Evolutionary conservation across 1,140 invertebrate genomes (phyloP), one percentile per base, ranked within the genome.

Genomic region (Belonocnema kinseyi): DNA sequence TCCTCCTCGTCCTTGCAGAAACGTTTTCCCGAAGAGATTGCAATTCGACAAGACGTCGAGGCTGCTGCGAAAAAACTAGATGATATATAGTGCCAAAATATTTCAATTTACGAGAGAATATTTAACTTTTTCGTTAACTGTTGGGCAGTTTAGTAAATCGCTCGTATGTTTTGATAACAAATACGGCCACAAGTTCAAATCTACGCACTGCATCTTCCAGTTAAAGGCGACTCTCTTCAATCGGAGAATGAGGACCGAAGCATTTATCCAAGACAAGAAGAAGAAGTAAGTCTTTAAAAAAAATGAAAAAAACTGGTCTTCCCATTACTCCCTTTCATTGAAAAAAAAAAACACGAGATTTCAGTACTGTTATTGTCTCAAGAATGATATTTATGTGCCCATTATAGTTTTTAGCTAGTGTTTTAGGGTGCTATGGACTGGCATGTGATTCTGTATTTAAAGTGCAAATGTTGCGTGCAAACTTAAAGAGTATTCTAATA

Each of bases 371-470:
- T 66, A 56, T 56, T 56, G 40, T 66, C 61, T 40, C 21, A 66
- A 21, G 61, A 66, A 66, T 66, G 46, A 66, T 66, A 66, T 66
- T 66, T 66, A 66, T 66, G 61, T 66, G 61, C 61, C 61, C 61
- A 66, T 40, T 66, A 7, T 40, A 40, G 61, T 72, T 72, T 72
- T 77, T 56, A 72, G 70, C 26, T 77, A 71, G 74, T 76, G 16
- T 76, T 77, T 83, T 66, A 81, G 82, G 82, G 84, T 87, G 86
- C 84, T 86, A 88, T 86, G 84, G 83, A 88, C 83, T 90, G 84
- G 85, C 78, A 90, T 90, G 88, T 91, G 88, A 91, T 90, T 88
- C 81, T 89, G 87, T 90, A 89, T 90, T 90, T 90, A 85, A 89
- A 89, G 85, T 88, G 86, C 85, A 89, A 91, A 89, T 84, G 84